Percentiles rank a stretch among this genome's conserved stretches.
Evolutionary conservation across 2,888 invertebrate species (phyloP).

Genomic region (Drosophila aldrichi): DNA sequence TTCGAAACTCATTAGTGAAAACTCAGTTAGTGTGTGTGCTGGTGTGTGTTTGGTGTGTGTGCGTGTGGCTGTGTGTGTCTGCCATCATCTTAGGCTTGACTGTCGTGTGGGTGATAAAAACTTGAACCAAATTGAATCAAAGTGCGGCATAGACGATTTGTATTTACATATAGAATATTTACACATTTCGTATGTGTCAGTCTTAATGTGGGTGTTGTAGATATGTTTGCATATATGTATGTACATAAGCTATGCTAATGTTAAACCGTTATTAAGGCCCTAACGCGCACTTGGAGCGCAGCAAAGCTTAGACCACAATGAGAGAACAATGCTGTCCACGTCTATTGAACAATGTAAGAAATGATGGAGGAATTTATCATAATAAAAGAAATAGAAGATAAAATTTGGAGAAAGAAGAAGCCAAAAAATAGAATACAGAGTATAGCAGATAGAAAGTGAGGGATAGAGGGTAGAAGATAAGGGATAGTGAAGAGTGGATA

Average conservation of each 20-base stretch:
- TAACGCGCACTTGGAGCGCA: conserved; percentile 55
- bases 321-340: conserved; percentile 30
- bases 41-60: conserved; percentile 8
- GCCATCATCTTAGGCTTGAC: conserved; percentile 35
- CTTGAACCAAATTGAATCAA: conserved; percentile 71
- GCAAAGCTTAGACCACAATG: conserved; percentile 27
- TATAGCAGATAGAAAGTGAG: too few relatives aligned
- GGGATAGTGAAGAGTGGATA: too few relatives aligned
- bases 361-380: not conserved
- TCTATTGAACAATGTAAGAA: conserved; percentile 24
- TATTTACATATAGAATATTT: conserved; percentile 39
- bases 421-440: too few relatives aligned
- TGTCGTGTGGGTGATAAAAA: conserved; percentile 45
- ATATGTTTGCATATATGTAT: conserved; percentile 7
- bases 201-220: not conserved
- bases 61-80: conserved; percentile 11
- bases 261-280: conserved; percentile 71
- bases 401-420: not conserved
- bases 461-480: not conserved
- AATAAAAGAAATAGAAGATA: not conserved
- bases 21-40: conserved; percentile 19
- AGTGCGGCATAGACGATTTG: conserved; percentile 54
- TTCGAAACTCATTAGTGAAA: conserved; percentile 74
- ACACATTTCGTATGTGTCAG: not conserved
- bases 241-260: conserved; percentile 60